phyloP scores from a whole-genome alignment of 2,113 vertebrate genomes.

The Riparia riparia region DNA sequence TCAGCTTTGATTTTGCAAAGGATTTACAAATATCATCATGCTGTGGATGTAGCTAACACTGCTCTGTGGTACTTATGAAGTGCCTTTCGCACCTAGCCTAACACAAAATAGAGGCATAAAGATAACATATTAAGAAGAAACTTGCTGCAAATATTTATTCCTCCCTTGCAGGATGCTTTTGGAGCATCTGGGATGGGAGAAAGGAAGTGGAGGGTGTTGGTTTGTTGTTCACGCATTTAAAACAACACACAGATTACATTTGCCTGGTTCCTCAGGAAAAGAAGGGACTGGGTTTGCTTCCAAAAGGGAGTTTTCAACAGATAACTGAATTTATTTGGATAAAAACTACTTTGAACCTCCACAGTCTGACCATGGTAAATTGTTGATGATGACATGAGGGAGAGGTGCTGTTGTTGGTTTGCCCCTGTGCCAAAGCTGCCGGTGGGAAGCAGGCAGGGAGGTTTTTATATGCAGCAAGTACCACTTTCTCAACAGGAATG shows the following conservation, averaged over 20 bases:
- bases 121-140: not conserved
- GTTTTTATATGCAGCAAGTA: not conserved
- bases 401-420: not conserved
- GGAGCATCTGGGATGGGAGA: not conserved
- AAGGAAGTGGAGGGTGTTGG: not conserved
- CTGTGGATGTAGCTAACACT: not conserved
- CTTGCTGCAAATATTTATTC: not conserved
- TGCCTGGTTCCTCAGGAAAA: not conserved
- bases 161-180: not conserved
- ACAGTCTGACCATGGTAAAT: not conserved
- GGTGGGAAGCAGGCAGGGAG: not conserved
- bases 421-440: not conserved
- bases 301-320: not conserved
- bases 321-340: fast-evolving
- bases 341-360: not conserved
- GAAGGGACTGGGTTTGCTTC: not conserved
- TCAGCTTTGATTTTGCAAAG: not conserved
- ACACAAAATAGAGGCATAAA: not conserved
- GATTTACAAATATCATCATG: not conserved
- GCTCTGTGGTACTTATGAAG: fast-evolving
- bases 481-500: not conserved
- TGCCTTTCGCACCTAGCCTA: not conserved
- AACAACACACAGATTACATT: not conserved
- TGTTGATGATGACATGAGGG: not conserved
- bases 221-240: not conserved